Evolutionary conservation across 2,888 invertebrate genomes (phyloP).

Genomic region (Volucella bombylans): DNA sequence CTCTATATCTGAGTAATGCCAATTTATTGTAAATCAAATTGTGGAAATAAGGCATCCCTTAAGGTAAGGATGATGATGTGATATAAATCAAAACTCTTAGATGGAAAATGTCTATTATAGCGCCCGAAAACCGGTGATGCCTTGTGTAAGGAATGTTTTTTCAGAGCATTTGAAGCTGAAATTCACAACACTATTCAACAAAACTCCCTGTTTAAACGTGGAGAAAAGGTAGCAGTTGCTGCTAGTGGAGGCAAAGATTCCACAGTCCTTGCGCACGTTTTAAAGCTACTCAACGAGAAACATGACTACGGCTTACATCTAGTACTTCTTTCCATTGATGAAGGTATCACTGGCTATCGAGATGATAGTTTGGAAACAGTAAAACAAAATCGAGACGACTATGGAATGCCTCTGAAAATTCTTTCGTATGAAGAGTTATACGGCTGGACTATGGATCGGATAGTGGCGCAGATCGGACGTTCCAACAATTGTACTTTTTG

Average conservation of each 20-base stretch:
- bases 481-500: conserved; percentile 99
- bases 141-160: conserved; percentile 97
- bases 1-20: conserved; percentile 84
- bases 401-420: conserved; percentile 95
- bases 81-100: neutral
- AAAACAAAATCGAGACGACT: conserved; percentile 95
- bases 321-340: conserved; percentile 97
- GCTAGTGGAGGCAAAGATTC: conserved; percentile 98
- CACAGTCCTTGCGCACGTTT: conserved; percentile 96
- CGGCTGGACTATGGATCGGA: conserved; percentile 99
- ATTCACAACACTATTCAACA: conserved; percentile 94
- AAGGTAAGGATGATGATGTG: conserved; percentile 84
- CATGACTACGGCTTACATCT: conserved; percentile 95
- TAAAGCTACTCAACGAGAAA: conserved; percentile 94
- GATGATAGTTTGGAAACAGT: conserved; percentile 99
- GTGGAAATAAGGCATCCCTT: conserved; percentile 89
- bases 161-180: conserved; percentile 95
- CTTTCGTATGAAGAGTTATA: conserved; percentile 98
- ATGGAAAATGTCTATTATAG: conserved; percentile 83
- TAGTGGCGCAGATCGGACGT: conserved; percentile 91
- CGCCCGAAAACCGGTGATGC: conserved; percentile 95
- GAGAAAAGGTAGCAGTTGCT: conserved; percentile 94
- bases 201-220: conserved; percentile 90
- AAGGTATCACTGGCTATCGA: conserved; percentile 97
- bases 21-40: conserved; percentile 86